Conservation (phyloP, 2,797 vertebrate species). For the Dicrostonyx torquatus region DNA sequence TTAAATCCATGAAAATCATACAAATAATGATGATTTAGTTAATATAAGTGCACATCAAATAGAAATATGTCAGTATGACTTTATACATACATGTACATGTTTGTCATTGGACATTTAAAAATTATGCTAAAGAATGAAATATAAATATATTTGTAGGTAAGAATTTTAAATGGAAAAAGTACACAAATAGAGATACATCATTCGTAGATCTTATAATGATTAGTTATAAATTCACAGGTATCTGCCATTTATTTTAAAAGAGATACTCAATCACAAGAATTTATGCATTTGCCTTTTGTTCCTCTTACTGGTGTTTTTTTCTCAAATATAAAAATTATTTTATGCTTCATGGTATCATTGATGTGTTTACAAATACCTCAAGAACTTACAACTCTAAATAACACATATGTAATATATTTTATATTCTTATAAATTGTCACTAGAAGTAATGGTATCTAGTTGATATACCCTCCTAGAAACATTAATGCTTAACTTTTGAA, state of each 20-base stretch:
- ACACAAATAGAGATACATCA: background rate
- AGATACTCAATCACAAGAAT: background rate
- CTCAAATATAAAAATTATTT: background rate
- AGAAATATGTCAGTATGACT: background rate
- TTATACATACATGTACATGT: background rate
- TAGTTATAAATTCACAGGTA: background rate
- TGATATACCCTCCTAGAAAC: background rate
- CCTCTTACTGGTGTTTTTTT: background rate
- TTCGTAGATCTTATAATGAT: background rate
- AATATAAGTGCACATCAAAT: background rate
- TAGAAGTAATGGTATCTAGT: background rate
- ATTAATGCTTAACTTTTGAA: background rate
- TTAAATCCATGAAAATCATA: background rate
- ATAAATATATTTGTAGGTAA: background rate
- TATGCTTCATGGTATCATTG: background rate
- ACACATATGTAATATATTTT: background rate
- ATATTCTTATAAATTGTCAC: background rate
- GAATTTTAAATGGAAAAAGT: background rate
- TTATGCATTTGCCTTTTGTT: background rate
- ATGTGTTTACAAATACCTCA: background rate
- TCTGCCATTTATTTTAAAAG: background rate
- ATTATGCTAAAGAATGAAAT: background rate
- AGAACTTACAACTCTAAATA: background rate
- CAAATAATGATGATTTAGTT: background rate
- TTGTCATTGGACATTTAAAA: background rate